Base-by-base conservation (phyloP, 2,113 vertebrate genomes). In the Lucifuga dentata region DNA sequence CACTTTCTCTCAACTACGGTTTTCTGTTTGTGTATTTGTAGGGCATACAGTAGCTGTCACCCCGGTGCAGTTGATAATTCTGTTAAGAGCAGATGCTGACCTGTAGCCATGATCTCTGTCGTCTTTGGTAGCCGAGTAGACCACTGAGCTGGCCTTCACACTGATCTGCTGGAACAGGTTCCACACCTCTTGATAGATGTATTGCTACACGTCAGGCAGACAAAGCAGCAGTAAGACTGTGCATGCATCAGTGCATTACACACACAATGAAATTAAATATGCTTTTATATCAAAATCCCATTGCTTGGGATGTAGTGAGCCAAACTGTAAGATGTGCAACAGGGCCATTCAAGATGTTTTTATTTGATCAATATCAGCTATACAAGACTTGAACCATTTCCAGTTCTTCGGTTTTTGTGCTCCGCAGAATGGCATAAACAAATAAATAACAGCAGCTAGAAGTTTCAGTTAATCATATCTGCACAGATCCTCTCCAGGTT, bases 121-220 rank as follows among this genome's bases (percentile, higher is more conserved):
- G 85, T 98, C 97, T 84, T 97, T 98, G 16, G 96, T 95, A 8
- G 96, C 94, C 0, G 96, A 99, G 70, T 99, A 98, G 32, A 98
- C 96, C 40, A 97, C 94, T 5, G 97, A 98, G 73, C 97, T 98
- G 83, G 96, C 96, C 90, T 98, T 98, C 62, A 99, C 96, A 16
- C 97, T 98, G 75, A 99, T 99, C 88, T 98, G 96, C 89, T 98
- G 96, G 86, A 99, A 99, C 17, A 99, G 94, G 82, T 99, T 99
- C 97, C 96, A 98, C 10, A 98, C 96, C 76, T 99, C 97, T 86
- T 98, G 94, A 59, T 99, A 99, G 87, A 99, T 98, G 76, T 98
- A 98, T 96, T 96, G 96, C 97, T 99, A 79, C 2, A 80, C 85
- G 49, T 56, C 78, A 68, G 2, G 78, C 13, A 40, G 38, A 26